phyloP scores from a whole-genome alignment of 2,888 invertebrate genomes.

The Sipha maydis region DNA sequence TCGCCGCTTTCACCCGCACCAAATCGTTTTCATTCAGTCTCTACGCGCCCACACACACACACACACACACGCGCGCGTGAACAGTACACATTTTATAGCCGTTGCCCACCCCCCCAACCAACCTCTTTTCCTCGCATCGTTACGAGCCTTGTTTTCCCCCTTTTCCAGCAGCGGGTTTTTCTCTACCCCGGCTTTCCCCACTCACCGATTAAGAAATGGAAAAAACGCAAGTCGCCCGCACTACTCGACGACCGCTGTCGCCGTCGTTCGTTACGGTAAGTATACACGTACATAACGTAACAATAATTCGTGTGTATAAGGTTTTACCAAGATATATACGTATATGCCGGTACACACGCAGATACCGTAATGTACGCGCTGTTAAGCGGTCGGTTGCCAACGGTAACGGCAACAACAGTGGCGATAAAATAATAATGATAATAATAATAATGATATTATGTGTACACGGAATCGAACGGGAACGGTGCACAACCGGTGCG shows the following conservation, averaged over 20 bases:
- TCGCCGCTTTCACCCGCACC: not conserved
- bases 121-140: not conserved
- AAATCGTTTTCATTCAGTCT: not conserved
- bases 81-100: not conserved
- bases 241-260: not conserved
- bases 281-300: no score
- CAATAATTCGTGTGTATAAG: no score
- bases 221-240: conserved; percentile 36
- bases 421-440: not conserved
- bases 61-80: no score
- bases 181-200: not conserved
- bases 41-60: not conserved
- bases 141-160: no score
- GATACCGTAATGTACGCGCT: not conserved
- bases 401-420: conserved; percentile 41
- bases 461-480: not conserved
- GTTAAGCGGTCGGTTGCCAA: conserved; percentile 38
- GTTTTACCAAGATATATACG: not conserved
- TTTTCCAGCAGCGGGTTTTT: not conserved
- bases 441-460: not conserved
- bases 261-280: no score
- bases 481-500: no score
- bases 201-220: not conserved
- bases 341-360: not conserved
- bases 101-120: not conserved